Evolutionary conservation across 2,797 vertebrate genomes (phyloP).

Genomic region (Sphaeramia orbicularis): DNA sequence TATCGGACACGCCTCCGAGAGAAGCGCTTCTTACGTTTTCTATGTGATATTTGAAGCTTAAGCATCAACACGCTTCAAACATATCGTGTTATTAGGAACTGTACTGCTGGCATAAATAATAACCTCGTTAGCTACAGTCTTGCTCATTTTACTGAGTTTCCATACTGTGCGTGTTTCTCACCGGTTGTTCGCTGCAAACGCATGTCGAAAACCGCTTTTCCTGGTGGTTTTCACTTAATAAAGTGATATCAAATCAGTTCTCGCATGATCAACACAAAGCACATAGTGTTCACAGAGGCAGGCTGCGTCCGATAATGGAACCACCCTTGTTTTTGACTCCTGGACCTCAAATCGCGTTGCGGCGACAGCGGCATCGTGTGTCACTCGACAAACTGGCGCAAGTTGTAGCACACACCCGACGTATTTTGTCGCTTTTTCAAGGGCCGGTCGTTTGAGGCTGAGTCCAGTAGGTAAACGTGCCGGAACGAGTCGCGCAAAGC

Average conservation of each 20-base stretch:
- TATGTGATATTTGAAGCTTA: rapidly evolving
- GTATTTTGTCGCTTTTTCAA: rapidly evolving
- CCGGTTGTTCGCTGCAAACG: not conserved
- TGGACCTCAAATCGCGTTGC: not conserved
- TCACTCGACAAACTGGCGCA: not conserved
- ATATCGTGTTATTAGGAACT: not conserved
- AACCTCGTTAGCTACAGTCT: not conserved
- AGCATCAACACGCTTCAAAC: rapidly evolving
- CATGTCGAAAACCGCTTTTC: too few species aligned
- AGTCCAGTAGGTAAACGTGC: too few species aligned
- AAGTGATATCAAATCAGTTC: too few species aligned
- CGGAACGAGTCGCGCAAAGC: too few species aligned
- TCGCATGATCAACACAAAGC: not conserved
- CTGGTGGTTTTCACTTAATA: not conserved
- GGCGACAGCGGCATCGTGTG: conserved; percentile 3
- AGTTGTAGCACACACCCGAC: not conserved
- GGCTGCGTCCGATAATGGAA: conserved; percentile 55
- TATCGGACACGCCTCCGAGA: conserved; percentile 53
- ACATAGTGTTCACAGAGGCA: rapidly evolving
- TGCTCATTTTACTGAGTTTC: not conserved
- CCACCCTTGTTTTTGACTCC: not conserved
- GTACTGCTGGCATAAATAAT: not conserved
- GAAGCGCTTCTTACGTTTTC: not conserved
- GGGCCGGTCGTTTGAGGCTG: rapidly evolving
- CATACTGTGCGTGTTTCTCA: not conserved